Conservation (phyloP, 2,888 invertebrate species). For the Penaeus monodon region DNA sequence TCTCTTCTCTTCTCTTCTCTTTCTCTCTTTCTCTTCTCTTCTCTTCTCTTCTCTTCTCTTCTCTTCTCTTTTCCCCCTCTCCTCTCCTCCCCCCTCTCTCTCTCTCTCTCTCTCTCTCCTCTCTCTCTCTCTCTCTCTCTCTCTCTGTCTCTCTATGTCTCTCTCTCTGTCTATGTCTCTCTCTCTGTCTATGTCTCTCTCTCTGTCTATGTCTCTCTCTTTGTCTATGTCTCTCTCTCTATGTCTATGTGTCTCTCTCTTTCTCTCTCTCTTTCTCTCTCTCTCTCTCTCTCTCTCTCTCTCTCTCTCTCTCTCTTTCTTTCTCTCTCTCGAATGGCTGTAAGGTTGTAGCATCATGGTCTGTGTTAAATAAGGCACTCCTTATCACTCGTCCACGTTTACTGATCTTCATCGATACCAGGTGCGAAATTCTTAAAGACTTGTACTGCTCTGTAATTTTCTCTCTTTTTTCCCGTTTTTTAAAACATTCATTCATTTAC, state of each 20-base stretch:
- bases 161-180: too few relatives aligned
- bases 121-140: background rate
- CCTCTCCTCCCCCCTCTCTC: slow-evolving; percentile 64
- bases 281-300: slow-evolving; percentile 23
- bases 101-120: slow-evolving; percentile 64
- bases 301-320: slow-evolving; percentile 9
- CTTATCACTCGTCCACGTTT: too few relatives aligned
- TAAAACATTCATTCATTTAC: background rate
- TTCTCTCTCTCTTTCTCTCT: slow-evolving; percentile 17
- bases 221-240: background rate
- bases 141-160: too few relatives aligned
- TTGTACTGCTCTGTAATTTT: too few relatives aligned
- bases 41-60: background rate
- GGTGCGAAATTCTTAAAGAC: too few relatives aligned
- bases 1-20: too few relatives aligned
- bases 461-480: background rate
- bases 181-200: too few relatives aligned
- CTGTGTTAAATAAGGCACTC: too few relatives aligned
- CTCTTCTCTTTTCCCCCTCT: slow-evolving; percentile 46
- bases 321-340: slow-evolving; percentile 8
- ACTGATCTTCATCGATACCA: too few relatives aligned
- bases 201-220: slow-evolving; percentile 11
- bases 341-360: too few relatives aligned
- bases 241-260: slow-evolving; percentile 1
- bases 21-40: too few relatives aligned